A percentile compares a stretch with the other conserved stretches of the same genome.
phyloP scores from a whole-genome alignment of 1,140 invertebrate species.

The Medauroidea extradentata region DNA sequence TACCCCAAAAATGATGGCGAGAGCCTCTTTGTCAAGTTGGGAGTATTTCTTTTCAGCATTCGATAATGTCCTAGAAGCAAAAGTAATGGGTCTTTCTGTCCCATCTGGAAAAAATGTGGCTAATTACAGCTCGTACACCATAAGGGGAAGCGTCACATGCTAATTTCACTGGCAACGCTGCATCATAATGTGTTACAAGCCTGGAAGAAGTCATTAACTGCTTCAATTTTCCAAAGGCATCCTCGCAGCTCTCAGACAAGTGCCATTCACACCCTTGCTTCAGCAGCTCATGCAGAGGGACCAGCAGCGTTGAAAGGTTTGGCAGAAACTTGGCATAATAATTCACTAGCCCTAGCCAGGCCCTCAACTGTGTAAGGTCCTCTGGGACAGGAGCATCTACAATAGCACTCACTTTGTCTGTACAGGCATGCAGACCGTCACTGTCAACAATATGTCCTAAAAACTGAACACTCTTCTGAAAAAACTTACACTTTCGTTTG shows the following conservation, averaged over 20 bases:
- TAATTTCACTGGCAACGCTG: constrained; percentile 47
- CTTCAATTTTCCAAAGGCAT: constrained; percentile 32
- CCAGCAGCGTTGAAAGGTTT: constrained; percentile 29
- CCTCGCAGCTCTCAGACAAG: constrained; percentile 25
- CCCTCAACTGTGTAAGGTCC: background rate
- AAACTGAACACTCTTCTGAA: background rate
- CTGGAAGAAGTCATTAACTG: constrained; percentile 23
- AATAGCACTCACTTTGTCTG: constrained; percentile 22
- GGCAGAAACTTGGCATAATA: constrained; percentile 36
- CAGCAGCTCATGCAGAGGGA: constrained; percentile 26
- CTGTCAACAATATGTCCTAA: background rate
- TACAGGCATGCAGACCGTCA: background rate
- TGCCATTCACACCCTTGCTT: constrained; percentile 23
- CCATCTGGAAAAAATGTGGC: constrained; percentile 39
- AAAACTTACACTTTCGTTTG: background rate
- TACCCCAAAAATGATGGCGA: constrained; percentile 34
- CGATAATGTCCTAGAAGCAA: constrained; percentile 44
- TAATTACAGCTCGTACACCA: constrained; percentile 46
- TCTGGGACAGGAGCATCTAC: constrained; percentile 17
- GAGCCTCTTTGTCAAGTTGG: constrained; percentile 51
- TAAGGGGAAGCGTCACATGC: constrained; percentile 40
- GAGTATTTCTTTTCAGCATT: constrained; percentile 45
- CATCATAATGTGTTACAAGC: constrained; percentile 40
- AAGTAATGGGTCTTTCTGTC: too few species aligned
- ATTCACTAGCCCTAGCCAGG: constrained; percentile 19